Conservation (phyloP, 1,140 invertebrate species). For the Anoplolepis gracilipes region DNA sequence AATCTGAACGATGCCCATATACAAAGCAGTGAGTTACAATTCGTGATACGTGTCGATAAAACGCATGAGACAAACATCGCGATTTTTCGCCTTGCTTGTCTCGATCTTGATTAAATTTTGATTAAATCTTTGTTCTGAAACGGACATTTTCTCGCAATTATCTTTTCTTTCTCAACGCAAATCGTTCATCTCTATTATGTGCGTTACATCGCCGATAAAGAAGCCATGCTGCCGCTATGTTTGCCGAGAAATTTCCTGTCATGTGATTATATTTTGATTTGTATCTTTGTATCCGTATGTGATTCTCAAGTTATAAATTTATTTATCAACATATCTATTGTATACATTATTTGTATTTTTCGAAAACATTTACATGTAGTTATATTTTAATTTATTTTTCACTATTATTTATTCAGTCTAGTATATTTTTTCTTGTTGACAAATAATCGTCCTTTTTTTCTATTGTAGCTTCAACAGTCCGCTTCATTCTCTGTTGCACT, state of each 20-base stretch:
- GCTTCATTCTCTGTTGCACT: neutral
- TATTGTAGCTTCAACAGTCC: slow-evolving; percentile 38
- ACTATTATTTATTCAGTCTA: too few relatives aligned
- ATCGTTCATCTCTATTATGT: neutral
- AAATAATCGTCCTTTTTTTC: neutral
- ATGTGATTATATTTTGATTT: neutral
- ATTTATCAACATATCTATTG: neutral
- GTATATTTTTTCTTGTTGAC: neutral
- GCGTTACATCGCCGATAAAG: neutral
- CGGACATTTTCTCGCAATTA: too few relatives aligned
- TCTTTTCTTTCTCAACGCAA: neutral
- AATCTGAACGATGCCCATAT: slow-evolving; percentile 15
- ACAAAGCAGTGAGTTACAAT: slow-evolving; percentile 20
- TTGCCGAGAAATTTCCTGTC: neutral
- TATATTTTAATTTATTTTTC: neutral
- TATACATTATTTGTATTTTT: neutral
- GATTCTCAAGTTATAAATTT: neutral
- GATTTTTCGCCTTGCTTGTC: neutral
- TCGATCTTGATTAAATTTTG: neutral
- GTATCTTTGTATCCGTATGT: neutral
- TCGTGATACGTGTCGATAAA: neutral
- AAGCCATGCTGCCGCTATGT: neutral
- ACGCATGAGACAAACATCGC: neutral
- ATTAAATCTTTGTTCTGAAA: neutral
- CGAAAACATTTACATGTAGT: neutral